Percentiles rank a stretch among this genome's conserved stretches.
These are phyloP conservation scores for Pteria penguin DNA, from an alignment of 2,888 invertebrate species.

Conservation along the genomic window DNA sequence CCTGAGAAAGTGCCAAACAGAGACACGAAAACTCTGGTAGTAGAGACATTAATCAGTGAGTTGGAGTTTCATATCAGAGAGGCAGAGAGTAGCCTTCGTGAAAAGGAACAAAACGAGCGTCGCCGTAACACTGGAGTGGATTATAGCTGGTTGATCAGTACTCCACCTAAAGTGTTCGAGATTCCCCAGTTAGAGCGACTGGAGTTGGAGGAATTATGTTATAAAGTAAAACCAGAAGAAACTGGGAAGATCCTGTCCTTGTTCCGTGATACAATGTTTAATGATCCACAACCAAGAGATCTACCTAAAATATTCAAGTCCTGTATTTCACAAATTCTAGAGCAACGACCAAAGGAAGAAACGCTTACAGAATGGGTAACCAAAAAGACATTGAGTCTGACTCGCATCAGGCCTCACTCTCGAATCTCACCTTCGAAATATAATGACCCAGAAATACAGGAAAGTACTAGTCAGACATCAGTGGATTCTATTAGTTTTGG, in stretches of 20 bases:
- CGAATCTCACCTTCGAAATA: conserved; percentile 33
- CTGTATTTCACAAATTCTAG: conserved; percentile 67
- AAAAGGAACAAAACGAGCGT: conserved; percentile 64
- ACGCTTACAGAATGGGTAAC: conserved; percentile 72
- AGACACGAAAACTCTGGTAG: conserved; percentile 61
- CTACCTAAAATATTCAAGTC: conserved; percentile 71
- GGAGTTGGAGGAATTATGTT: conserved; percentile 75
- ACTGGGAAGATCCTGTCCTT: conserved; percentile 70
- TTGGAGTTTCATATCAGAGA: conserved; percentile 71
- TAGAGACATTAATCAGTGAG: conserved; percentile 70
- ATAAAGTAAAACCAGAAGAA: conserved; percentile 72
- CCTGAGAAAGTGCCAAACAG: conserved; percentile 60
- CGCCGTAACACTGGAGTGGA: conserved; percentile 70
- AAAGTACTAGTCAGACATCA: background rate
- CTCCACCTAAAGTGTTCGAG: conserved; percentile 65
- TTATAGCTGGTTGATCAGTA: conserved; percentile 76
- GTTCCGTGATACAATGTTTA: conserved; percentile 71
- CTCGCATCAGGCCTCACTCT: conserved; percentile 60
- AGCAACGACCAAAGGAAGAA: conserved; percentile 72
- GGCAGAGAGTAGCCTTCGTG: conserved; percentile 58
- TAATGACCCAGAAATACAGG: conserved; percentile 13
- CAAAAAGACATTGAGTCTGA: conserved; percentile 67
- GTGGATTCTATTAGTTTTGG: background rate
- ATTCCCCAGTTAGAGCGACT: conserved; percentile 75
- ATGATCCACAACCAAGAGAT: conserved; percentile 64